A percentile compares a stretch with the other conserved stretches of the same genome.
phyloP scores from a whole-genome alignment of 2,888 invertebrate species.

The Eudasyphora cyanicolor region DNA sequence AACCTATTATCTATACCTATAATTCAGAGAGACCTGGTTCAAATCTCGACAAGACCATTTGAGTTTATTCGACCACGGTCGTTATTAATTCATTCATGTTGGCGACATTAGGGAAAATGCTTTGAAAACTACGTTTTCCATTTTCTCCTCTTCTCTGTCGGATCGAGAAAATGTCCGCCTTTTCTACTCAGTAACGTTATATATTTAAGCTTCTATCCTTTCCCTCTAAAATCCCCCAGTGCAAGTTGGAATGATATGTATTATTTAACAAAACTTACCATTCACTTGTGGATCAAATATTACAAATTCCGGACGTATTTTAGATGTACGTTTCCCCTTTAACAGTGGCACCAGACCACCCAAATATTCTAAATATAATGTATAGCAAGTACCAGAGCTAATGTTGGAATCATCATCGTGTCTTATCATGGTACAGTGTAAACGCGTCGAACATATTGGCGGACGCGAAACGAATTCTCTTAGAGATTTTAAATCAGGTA shows the following conservation, averaged over 20 bases:
- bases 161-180: too few species aligned
- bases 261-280: slow-evolving; percentile 81
- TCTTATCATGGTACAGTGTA: slow-evolving; percentile 98
- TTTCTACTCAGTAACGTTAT: not conserved
- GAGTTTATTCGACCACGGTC: too few species aligned
- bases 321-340: slow-evolving; percentile 97
- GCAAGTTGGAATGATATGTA: too few species aligned
- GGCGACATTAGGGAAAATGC: too few species aligned
- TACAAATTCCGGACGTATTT: slow-evolving; percentile 98
- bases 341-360: slow-evolving; percentile 97
- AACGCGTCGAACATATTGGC: slow-evolving; percentile 89
- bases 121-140: too few species aligned
- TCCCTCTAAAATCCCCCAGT: too few species aligned
- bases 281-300: slow-evolving; percentile 95
- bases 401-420: slow-evolving; percentile 91
- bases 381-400: slow-evolving; percentile 88
- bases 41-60: too few species aligned
- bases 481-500: slow-evolving; percentile 92
- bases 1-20: too few species aligned
- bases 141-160: too few species aligned
- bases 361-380: slow-evolving; percentile 95
- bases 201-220: too few species aligned
- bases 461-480: slow-evolving; percentile 96
- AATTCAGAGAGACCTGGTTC: too few species aligned
- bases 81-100: too few species aligned